Percentiles rank a stretch among this genome's conserved stretches.
Evolutionary conservation across 2,113 vertebrate genomes (phyloP).

Genomic region (Phocoena sinus): DNA sequence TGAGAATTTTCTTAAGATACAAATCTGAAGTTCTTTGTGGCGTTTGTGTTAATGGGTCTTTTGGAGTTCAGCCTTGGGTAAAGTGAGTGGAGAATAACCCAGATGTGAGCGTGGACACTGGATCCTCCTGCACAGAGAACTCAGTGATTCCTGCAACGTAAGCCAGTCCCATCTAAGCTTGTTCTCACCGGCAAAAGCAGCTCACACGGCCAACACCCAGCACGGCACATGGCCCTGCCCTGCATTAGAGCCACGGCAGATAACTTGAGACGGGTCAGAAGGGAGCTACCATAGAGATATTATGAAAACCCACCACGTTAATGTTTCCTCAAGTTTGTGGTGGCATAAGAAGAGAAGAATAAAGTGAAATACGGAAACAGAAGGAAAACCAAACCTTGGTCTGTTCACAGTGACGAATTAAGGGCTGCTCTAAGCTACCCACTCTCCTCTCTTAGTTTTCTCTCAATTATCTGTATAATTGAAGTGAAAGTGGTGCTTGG

Average conservation of each 20-base stretch:
- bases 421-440: too few species aligned
- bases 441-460: neutral
- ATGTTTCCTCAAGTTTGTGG: neutral
- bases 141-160: neutral
- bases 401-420: neutral
- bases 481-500: neutral
- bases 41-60: neutral
- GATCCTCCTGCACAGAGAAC: neutral
- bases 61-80: neutral
- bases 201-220: accelerated
- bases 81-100: neutral
- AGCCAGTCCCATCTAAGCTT: accelerated
- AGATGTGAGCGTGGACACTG: accelerated
- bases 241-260: accelerated
- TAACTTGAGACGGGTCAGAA: neutral
- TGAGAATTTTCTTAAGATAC: accelerated
- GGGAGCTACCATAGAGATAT: neutral
- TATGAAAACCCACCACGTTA: neutral
- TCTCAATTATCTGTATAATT: neutral
- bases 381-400: neutral
- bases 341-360: neutral
- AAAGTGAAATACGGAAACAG: neutral
- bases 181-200: neutral
- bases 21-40: neutral
- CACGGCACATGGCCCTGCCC: accelerated